Base-by-base conservation (phyloP, 2,888 invertebrate genomes). In the Rhaphigaster nebulosa region DNA sequence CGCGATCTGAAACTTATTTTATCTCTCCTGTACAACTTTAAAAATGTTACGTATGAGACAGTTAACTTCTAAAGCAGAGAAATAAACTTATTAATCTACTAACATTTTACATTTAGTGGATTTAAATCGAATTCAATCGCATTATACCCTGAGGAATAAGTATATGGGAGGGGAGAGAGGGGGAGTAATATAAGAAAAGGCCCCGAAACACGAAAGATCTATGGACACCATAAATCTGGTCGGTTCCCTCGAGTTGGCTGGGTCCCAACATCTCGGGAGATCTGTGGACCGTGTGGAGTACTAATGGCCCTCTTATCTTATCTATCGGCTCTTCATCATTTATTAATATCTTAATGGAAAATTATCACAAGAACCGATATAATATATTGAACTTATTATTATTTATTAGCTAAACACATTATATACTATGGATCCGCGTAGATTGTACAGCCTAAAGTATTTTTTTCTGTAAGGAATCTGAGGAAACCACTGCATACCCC, bases 241-340 rank as follows among this genome's bases (percentile, higher is more conserved):
- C 18, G 3, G 2, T 15, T 8, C 70, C 18, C 34, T 70, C 1
- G 1, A 70, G 70, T 70, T 70, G 70, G 70, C 70, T 4, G 34
- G 29, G 18, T 0, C 70, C 70, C 70, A 70, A 70, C 13, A 65
- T 29, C 34, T 70, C 70, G 20, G 8, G 1, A 65, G 65, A 65
- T 65, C 65, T 65, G 29, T 29, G 29, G 70, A 34, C 70, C 70
- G 34, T 70, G 34, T 70, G 70, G 70, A 70, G 70, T 70, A 70
- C 70, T 70, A 70, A 70, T 34, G 34, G 18, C 20, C 20, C 70
- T 10, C 34, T 70, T 34, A 70, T 70, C 70, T 70, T 70, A 2
- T 70, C 3, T 70, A 34, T 34, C 5, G 5, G 5, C 34, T 8
- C 29, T 70, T 1, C 20, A 34, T 70, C 70, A 70, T 29, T 20